These are phyloP conservation scores for Sarcophaga variegata DNA, from an alignment of 2,888 invertebrate species.

Conservation along the genomic window DNA sequence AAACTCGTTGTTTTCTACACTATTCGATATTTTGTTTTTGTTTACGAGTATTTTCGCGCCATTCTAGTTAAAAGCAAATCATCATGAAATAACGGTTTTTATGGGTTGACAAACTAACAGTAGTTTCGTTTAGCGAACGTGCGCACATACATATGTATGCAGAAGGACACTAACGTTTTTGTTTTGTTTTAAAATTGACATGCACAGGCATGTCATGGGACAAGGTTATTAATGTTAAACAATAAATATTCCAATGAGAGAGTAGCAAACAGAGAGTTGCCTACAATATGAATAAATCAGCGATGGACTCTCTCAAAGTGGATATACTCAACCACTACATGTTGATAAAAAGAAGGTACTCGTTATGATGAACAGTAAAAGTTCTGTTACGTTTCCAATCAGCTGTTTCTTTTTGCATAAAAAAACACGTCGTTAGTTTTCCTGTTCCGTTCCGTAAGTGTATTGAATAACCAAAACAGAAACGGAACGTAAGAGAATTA, in stretches of 20 bases:
- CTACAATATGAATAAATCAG: conserved; percentile 17
- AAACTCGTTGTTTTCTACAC: no score
- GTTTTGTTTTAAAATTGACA: conserved; percentile 32
- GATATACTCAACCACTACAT: not conserved
- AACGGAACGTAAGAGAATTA: no score
- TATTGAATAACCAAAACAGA: no score
- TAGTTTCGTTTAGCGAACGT: conserved; percentile 21
- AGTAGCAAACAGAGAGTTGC: conserved; percentile 30
- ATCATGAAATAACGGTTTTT: not conserved
- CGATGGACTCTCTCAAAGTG: conserved; percentile 30
- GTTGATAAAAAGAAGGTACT: not conserved
- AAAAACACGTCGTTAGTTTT: no score
- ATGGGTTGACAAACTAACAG: conserved; percentile 11
- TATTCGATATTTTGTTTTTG: not conserved
- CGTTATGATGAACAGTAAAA: not conserved
- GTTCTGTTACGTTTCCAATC: no score
- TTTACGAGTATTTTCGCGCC: conserved; percentile 27
- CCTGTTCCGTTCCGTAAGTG: no score
- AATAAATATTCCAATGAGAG: conserved; percentile 34
- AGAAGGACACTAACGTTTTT: no score
- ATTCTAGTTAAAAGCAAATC: not conserved
- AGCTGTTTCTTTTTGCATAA: no score
- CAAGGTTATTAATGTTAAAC: conserved; percentile 67
- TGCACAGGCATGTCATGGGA: conserved; percentile 62
- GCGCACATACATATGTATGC: no score